Percentiles rank a stretch among this genome's conserved stretches.
Conservation (phyloP, 2,888 invertebrate species). For the Litoditis marina region DNA sequence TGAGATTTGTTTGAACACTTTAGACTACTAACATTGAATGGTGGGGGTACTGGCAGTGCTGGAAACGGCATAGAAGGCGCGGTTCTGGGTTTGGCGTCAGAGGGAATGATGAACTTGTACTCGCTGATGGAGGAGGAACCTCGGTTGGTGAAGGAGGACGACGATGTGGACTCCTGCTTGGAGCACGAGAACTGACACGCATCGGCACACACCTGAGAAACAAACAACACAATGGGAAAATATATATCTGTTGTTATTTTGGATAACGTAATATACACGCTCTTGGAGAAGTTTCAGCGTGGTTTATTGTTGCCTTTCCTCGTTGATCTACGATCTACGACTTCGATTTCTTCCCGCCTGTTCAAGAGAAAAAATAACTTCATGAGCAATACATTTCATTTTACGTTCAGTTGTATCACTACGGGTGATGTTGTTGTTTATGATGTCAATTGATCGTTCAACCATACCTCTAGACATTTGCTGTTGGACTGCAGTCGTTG, state of each 20-base stretch:
- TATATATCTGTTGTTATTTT: no score
- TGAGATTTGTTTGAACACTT: not conserved
- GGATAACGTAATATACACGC: no score
- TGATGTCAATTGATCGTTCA: not conserved
- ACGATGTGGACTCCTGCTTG: slow-evolving; percentile 23
- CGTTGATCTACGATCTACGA: no score
- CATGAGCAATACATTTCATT: no score
- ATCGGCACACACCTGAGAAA: slow-evolving; percentile 24
- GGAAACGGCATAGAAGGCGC: not conserved
- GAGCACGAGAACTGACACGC: slow-evolving; percentile 38
- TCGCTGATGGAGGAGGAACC: slow-evolving; percentile 13
- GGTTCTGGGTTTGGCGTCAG: slow-evolving; percentile 10
- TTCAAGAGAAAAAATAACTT: no score
- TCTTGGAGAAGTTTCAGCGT: no score
- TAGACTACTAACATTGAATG: not conserved
- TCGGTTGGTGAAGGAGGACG: no score
- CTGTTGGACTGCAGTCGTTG: slow-evolving; percentile 23
- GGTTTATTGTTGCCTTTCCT: no score
- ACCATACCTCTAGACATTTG: slow-evolving; percentile 19
- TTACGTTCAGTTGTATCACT: no score
- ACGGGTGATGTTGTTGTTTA: not conserved
- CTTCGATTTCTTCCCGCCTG: no score
- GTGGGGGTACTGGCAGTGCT: not conserved
- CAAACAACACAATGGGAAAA: not conserved
- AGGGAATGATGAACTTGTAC: slow-evolving; percentile 35